Percentiles rank a stretch among this genome's conserved stretches.
Conservation (phyloP, 2,888 invertebrate genomes). For the Lamellibrachia columna region DNA sequence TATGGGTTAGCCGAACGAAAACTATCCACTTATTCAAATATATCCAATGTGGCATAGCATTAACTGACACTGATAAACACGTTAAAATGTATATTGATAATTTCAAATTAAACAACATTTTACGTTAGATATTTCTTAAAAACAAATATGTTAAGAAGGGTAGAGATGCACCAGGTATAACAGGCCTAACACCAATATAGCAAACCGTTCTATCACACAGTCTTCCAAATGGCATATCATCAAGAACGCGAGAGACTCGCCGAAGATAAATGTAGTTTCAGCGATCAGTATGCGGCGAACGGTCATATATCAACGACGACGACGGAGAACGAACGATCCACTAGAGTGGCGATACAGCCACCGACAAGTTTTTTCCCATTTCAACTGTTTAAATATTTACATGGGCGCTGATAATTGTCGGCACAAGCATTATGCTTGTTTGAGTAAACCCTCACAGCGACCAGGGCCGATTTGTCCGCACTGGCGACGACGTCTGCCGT, state of each 20-base stretch:
- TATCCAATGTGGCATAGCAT: no score
- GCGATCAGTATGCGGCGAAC: not conserved
- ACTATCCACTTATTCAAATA: no score
- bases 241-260: not conserved
- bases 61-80: no score
- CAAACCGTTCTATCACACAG: not conserved
- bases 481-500: not conserved
- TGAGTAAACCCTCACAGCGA: not conserved
- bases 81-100: no score
- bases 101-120: no score
- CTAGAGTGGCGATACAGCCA: not conserved
- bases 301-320: not conserved
- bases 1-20: no score
- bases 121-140: no score
- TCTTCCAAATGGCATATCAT: not conserved
- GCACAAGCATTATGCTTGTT: not conserved
- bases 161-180: no score
- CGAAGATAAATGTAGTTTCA: not conserved
- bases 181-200: not conserved
- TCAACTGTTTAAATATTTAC: not conserved
- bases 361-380: not conserved
- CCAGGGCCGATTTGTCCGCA: not conserved
- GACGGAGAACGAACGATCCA: no score
- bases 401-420: not conserved
- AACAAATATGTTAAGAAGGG: no score